phyloP scores from a whole-genome alignment of 2,888 invertebrate genomes.

The Cosmia trapezina region DNA sequence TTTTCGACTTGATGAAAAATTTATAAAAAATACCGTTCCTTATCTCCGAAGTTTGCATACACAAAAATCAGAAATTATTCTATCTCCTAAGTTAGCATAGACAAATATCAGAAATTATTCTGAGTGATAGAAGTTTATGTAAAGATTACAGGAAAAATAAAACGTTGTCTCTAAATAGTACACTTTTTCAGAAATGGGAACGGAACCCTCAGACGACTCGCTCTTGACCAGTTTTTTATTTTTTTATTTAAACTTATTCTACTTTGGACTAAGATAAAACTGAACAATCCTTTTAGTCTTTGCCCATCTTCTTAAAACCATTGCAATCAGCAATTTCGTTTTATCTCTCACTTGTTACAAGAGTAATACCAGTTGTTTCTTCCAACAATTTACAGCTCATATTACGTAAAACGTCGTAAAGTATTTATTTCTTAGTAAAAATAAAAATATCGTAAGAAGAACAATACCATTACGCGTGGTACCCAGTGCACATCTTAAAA shows the following conservation, averaged over 20 bases:
- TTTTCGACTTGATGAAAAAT: no score
- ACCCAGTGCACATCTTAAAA: conserved; percentile 70
- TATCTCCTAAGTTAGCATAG: no score
- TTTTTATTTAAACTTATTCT: not conserved
- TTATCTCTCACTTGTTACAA: conserved; percentile 36
- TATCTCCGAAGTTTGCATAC: no score
- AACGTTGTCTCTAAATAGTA: no score
- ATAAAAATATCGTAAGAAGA: conserved; percentile 72
- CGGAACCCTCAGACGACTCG: no score
- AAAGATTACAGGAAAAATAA: no score
- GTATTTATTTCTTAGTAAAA: conserved; percentile 78
- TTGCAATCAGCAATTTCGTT: conserved; percentile 35
- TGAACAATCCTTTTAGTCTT: conserved; percentile 2
- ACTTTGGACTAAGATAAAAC: not conserved
- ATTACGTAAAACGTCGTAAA: conserved; percentile 73
- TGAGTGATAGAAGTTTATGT: no score
- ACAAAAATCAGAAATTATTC: no score
- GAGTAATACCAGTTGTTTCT: conserved; percentile 25
- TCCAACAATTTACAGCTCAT: conserved; percentile 64
- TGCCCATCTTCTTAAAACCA: conserved; percentile 15
- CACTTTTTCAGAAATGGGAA: no score
- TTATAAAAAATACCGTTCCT: no score
- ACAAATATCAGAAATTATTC: no score
- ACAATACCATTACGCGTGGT: conserved; percentile 71
- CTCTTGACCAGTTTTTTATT: no score